Evolutionary conservation across 1,140 invertebrate genomes (phyloP), one percentile per base, ranked within the genome.

Genomic region (Nautilus pompilius): DNA sequence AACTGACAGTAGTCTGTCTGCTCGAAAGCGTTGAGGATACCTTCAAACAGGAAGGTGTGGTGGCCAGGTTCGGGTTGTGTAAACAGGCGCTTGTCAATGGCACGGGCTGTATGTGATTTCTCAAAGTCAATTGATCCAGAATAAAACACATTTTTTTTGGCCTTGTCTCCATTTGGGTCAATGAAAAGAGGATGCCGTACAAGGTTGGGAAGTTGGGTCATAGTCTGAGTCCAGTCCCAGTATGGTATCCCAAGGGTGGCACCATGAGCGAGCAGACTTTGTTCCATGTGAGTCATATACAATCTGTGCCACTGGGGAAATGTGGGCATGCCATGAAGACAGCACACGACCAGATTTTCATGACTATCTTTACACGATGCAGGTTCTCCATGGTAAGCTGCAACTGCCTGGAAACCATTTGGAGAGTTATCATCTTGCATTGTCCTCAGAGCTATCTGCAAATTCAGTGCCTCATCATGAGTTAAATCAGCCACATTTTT

Each of bases 221-320:
- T 58, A 6, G 56, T 13, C 32, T 33, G 13, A 5, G 56, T 36
- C 56, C 56, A 58, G 32, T 58, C 56, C 56, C 56, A 58, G 32
- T 58, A 58, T 5, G 56, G 56, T 3, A 58, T 1, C n/a, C 34
- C 28, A 66, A 29, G 28, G 8, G 28, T 58, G 2, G 56, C 34
- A 10, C 56, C 56, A 13, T 58, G 56, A 26, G 13, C 59, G 49
- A 55, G 2, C 41, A 55, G 15, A 48, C 26, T 24, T 22, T 59
- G 51, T 62, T 62, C 54, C 3, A 70, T 51, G 49, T 67, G 62
- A 32, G 67, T 34, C 5, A 59, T 60, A 55, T 63, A 67, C 15
- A 70, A 60, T 13, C 68, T 53, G 56, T 70, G 68, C 68, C 68
- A 70, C 64, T 66, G 62, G 10, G 68, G 68, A 62, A 70, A 70